Evolutionary conservation across 92 coral and sea anemone species (phyloP).

Genomic region (Heliopora coerulea): DNA sequence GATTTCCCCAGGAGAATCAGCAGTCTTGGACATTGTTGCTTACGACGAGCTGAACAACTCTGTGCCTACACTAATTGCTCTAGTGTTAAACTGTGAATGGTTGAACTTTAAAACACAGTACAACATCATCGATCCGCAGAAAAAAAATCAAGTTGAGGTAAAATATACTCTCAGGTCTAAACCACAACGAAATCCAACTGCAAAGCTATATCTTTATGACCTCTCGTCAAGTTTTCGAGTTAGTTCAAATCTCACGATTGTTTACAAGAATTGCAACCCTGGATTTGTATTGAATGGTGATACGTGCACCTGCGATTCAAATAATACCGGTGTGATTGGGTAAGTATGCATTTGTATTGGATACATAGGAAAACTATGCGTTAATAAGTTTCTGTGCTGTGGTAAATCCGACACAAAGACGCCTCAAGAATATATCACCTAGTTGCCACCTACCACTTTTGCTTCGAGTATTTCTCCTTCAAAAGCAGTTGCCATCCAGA

Average conservation of each 20-base stretch:
- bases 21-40: conserved; percentile 58
- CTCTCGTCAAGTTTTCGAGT: neutral
- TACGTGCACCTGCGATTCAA: conserved; percentile 65
- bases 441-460: too few species aligned
- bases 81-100: neutral
- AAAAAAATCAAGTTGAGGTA: neutral
- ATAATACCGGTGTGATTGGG: conserved; percentile 53
- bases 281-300: conserved; percentile 63
- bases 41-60: conserved; percentile 72
- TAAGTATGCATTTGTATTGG: too few species aligned
- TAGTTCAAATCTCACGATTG: neutral
- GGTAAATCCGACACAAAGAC: too few species aligned
- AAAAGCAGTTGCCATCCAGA: too few species aligned
- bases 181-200: neutral
- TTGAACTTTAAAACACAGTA: neutral
- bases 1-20: conserved; percentile 83
- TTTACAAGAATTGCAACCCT: conserved; percentile 55
- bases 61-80: conserved; percentile 58
- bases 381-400: too few species aligned
- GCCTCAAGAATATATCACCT: too few species aligned
- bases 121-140: neutral
- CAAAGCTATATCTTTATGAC: conserved; percentile 10
- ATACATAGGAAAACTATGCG: too few species aligned
- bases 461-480: too few species aligned
- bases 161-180: neutral